phyloP scores from a whole-genome alignment of 2,113 vertebrate species.

The Amphiprion ocellaris region DNA sequence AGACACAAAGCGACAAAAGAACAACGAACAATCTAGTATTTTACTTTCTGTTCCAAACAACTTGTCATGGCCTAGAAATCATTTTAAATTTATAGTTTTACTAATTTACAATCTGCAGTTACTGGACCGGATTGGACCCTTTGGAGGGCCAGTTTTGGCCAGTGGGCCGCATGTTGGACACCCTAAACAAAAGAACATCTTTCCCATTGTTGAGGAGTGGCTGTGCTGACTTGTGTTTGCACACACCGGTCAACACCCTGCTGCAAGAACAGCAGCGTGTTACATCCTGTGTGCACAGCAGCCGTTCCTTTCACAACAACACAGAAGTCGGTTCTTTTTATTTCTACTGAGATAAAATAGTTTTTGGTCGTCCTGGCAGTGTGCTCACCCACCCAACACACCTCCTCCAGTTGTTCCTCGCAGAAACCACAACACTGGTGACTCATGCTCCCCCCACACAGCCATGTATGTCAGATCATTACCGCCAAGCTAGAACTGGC shows the following conservation, averaged over 20 bases:
- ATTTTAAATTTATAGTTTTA: too few relatives aligned
- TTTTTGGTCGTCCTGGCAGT: background rate
- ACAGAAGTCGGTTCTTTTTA: background rate
- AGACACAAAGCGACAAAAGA: too few relatives aligned
- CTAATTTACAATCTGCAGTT: too few relatives aligned
- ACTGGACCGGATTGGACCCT: too few relatives aligned
- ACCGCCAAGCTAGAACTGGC: background rate
- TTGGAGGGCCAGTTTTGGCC: too few relatives aligned
- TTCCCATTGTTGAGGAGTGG: constrained; percentile 32
- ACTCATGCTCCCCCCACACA: constrained; percentile 51
- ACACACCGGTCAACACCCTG: constrained; percentile 57
- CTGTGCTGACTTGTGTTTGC: constrained; percentile 66
- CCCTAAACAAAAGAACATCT: constrained; percentile 6
- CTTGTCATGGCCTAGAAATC: too few relatives aligned
- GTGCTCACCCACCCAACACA: background rate
- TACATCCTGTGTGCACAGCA: constrained; percentile 49
- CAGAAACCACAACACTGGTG: constrained; percentile 53
- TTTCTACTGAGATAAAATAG: background rate
- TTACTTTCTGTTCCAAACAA: too few relatives aligned
- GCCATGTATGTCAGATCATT: background rate
- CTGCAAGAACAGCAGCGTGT: constrained; percentile 52
- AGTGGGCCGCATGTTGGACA: too few relatives aligned
- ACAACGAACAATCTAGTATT: too few relatives aligned
- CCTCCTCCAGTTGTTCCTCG: constrained; percentile 32
- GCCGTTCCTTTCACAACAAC: background rate